phyloP scores from a whole-genome alignment of 2,113 vertebrate genomes.

The Thalassoma bifasciatum region DNA sequence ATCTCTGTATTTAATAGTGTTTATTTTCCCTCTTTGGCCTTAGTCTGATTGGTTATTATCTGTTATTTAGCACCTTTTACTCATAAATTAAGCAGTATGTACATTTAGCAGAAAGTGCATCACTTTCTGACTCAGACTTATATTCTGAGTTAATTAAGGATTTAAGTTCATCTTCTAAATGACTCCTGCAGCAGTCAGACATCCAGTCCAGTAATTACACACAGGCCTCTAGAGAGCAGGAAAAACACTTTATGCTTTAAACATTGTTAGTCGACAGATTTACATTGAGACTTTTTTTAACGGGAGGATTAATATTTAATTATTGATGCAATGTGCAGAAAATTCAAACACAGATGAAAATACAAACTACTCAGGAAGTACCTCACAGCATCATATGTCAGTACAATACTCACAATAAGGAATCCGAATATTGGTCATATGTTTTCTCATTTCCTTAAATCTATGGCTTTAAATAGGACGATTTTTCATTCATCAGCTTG shows the following conservation, averaged over 20 bases:
- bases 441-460: neutral
- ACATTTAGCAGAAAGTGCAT: conserved; percentile 5
- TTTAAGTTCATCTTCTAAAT: conserved; percentile 39
- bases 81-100: conserved; percentile 9
- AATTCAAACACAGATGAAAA: neutral
- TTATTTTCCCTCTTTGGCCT: conserved; percentile 22
- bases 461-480: neutral
- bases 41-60: neutral
- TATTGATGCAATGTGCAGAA: neutral
- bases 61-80: neutral
- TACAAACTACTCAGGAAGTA: neutral
- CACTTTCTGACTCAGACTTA: conserved; percentile 29
- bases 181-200: conserved; percentile 15
- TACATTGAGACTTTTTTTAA: neutral
- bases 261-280: neutral
- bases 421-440: neutral
- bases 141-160: conserved; percentile 48
- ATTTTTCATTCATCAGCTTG: neutral
- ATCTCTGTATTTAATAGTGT: conserved; percentile 24
- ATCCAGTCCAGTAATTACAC: conserved; percentile 39
- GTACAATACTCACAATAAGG: neutral
- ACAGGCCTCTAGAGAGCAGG: conserved; percentile 23
- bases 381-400: neutral
- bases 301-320: conserved; percentile 18
- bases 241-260: conserved; percentile 28